phyloP scores from a whole-genome alignment of 1,140 invertebrate genomes.

The Lamellibrachia luymesi region DNA sequence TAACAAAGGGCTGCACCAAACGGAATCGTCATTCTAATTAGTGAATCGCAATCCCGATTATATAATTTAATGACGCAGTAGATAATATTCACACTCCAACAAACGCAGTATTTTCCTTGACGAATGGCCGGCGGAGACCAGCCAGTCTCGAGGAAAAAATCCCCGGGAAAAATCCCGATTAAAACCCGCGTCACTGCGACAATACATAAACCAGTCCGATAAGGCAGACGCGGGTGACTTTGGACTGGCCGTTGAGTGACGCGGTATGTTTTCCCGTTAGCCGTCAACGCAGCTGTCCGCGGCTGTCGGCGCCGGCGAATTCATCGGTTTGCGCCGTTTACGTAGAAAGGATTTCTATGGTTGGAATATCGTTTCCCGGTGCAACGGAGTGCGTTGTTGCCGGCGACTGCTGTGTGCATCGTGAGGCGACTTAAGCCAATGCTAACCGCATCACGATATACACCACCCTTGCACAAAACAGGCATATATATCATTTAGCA shows the following conservation, averaged over 20 bases:
- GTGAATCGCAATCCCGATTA: background rate
- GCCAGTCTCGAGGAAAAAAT: background rate
- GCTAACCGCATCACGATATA: too few species aligned
- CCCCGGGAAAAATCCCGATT: background rate
- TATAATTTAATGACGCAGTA: background rate
- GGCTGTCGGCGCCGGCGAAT: too few species aligned
- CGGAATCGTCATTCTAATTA: background rate
- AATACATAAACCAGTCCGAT: background rate
- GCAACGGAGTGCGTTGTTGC: background rate
- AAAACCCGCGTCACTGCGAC: background rate
- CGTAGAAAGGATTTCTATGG: background rate
- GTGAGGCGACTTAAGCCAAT: too few species aligned
- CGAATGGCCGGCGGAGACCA: background rate
- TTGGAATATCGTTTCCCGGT: too few species aligned
- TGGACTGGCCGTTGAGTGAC: background rate
- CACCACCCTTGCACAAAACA: too few species aligned
- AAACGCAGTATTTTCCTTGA: background rate
- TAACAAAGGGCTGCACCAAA: background rate
- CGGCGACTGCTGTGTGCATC: too few species aligned
- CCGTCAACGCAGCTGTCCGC: background rate
- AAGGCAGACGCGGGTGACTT: background rate
- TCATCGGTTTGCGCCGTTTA: background rate
- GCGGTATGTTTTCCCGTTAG: background rate
- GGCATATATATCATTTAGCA: too few species aligned
- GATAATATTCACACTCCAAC: background rate